Base-by-base conservation (phyloP, 2,797 vertebrate species). In the Valencia hispanica region DNA sequence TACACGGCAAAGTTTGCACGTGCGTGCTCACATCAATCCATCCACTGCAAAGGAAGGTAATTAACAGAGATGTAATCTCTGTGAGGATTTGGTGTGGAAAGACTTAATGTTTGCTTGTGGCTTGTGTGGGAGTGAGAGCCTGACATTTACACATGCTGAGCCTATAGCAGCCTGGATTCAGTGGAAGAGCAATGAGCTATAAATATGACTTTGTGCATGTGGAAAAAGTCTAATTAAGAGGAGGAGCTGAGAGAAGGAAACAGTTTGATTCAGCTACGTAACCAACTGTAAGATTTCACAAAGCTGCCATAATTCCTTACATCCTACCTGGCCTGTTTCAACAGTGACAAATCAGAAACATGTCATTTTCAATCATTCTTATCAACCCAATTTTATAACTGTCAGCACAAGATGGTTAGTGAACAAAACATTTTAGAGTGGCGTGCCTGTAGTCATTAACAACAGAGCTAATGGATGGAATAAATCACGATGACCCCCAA, bases 11-110 rank as follows among this genome's bases (percentile, higher is more conserved):
- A 59, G 70, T 72, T 55, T 72, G 25, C 70, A 25, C 45, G 30
- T 48, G 4, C 20, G 30, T 22, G 2, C 32, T 14, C 50, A 5
- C 84, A 83, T 81, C 75, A 82, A 92, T 93, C 89, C 90, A 81
- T 93, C 88, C 82, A 72, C 79, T 75, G 75, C 74, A 71, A 48
- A 70, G 91, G 92, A 90, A 89, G 91, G 92, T 93, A 93, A 94
- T 95, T 59, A 94, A 92, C 90, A 83, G 81, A 91, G 87, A 92
- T 75, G 87, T 91, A 91, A 93, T 92, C 90, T 91, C 83, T 68
- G 80, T 76, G 72, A 82, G 85, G 88, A 84, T 83, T 85, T 83
- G 77, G 78, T 80, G 77, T 77, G 75, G 75, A 86, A 75, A 78
- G 76, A 75, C 69, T 83, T 68, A 71, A 36, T 82, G 73, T 82